phyloP scores from a whole-genome alignment of 2,888 invertebrate genomes.

The Gisinianus flammeolus region DNA sequence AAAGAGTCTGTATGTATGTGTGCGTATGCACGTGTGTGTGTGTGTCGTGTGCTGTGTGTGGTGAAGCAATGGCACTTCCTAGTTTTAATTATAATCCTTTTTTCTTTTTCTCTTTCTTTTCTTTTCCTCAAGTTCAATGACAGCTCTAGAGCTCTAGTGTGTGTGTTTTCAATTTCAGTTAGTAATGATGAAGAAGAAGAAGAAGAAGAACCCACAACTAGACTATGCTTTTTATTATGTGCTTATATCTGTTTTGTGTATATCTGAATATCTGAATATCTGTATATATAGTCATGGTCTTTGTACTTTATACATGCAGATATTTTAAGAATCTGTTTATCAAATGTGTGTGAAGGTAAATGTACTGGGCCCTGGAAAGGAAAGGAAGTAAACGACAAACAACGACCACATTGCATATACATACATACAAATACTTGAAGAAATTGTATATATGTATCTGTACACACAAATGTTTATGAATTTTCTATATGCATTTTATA shows the following conservation, averaged over 20 bases:
- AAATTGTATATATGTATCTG: too few relatives aligned
- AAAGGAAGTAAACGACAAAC: too few relatives aligned
- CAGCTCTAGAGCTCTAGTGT: background rate
- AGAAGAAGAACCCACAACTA: background rate
- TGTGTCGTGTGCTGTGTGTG: background rate
- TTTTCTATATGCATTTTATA: too few relatives aligned
- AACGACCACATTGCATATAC: too few relatives aligned
- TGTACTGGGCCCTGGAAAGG: too few relatives aligned
- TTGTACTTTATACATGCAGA: too few relatives aligned
- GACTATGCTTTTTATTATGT: background rate
- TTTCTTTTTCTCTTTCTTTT: background rate
- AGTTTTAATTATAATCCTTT: constrained; percentile 5
- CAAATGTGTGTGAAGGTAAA: too few relatives aligned
- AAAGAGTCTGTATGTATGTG: background rate
- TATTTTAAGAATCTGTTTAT: too few relatives aligned
- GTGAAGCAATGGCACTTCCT: background rate
- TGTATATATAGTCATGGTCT: too few relatives aligned
- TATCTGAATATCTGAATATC: too few relatives aligned
- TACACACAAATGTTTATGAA: too few relatives aligned
- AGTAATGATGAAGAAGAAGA: background rate
- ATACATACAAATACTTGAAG: too few relatives aligned
- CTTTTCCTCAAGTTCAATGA: background rate
- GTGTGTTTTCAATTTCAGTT: background rate
- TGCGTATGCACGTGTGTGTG: background rate
- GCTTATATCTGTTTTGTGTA: background rate